Evolutionary conservation across 2,888 invertebrate species (phyloP).

Genomic region (Drosophila quinaria): DNA sequence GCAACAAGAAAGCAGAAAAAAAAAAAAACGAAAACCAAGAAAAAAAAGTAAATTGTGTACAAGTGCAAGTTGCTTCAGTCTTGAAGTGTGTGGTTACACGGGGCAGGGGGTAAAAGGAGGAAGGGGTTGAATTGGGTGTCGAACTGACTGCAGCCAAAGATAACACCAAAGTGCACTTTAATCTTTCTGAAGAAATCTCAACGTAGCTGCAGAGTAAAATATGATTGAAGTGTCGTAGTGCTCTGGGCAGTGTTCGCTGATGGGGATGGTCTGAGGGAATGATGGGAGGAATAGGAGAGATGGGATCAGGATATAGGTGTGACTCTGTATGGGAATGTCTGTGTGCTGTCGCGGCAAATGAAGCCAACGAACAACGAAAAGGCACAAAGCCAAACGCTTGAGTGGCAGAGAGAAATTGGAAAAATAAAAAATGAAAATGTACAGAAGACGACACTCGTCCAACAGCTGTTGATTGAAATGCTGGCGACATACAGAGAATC

Average conservation of each 20-base stretch:
- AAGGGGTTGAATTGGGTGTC: conserved; percentile 51
- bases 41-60: conserved; percentile 54
- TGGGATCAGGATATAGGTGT: conserved; percentile 21
- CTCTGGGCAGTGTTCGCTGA: conserved; percentile 5
- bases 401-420: conserved; percentile 62
- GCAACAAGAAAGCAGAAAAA: conserved; percentile 57
- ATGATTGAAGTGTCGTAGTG: conserved; percentile 73
- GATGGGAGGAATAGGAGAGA: not conserved
- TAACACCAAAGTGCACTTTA: conserved; percentile 83
- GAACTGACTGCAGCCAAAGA: conserved; percentile 72
- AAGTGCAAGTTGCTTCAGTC: conserved; percentile 68
- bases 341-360: conserved; percentile 35
- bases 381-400: conserved; percentile 60
- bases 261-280: not conserved
- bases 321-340: conserved; percentile 16
- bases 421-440: conserved; percentile 70
- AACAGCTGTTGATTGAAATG: conserved; percentile 78
- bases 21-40: conserved; percentile 21
- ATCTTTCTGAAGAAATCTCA: conserved; percentile 78
- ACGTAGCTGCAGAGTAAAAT: conserved; percentile 69
- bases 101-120: not conserved
- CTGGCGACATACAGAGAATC: conserved; percentile 19
- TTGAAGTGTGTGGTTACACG: conserved; percentile 25
- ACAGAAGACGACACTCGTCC: conserved; percentile 37
- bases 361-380: conserved; percentile 44